Evolutionary conservation across 2,888 invertebrate genomes (phyloP).

Genomic region (Athalia circularis): DNA sequence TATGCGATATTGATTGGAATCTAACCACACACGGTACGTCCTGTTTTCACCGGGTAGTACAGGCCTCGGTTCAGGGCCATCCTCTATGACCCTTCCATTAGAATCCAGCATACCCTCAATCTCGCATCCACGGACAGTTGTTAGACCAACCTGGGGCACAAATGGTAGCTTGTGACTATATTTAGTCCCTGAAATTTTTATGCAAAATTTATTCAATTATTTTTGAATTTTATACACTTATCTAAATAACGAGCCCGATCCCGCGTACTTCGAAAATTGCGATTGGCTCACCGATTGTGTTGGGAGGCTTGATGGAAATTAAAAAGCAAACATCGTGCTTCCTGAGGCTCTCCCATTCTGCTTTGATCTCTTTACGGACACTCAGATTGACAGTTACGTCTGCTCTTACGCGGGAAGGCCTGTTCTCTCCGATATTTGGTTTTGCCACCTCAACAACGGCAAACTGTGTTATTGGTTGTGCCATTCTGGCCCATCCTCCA

Average conservation of each 20-base stretch:
- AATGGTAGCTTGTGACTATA: slow-evolving; percentile 90
- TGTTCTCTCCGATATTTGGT: slow-evolving; percentile 94
- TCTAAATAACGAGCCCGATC: not conserved
- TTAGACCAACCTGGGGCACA: slow-evolving; percentile 93
- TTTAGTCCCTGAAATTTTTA: slow-evolving; percentile 79
- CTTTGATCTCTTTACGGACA: slow-evolving; percentile 92
- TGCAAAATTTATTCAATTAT: not conserved
- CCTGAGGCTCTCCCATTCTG: slow-evolving; percentile 96
- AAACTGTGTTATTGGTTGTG: slow-evolving; percentile 93
- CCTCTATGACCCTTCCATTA: slow-evolving; percentile 96
- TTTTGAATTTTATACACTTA: not conserved
- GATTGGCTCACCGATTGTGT: slow-evolving; percentile 83
- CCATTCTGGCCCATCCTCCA: slow-evolving; percentile 99
- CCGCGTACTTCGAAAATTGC: not conserved
- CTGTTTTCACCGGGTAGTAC: slow-evolving; percentile 91
- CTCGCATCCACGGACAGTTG: slow-evolving; percentile 97
- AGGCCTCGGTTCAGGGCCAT: slow-evolving; percentile 93
- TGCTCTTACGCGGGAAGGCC: slow-evolving; percentile 96
- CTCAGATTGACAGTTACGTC: slow-evolving; percentile 96
- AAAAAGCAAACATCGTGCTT: slow-evolving; percentile 99
- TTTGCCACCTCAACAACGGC: slow-evolving; percentile 96
- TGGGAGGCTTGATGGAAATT: slow-evolving; percentile 90
- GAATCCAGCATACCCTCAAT: slow-evolving; percentile 98
- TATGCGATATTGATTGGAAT: slow-evolving; percentile 96
- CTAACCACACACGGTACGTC: slow-evolving; percentile 95